Evolutionary conservation across 2,797 vertebrate species (phyloP).

Genomic region (Poeciliopsis infans): DNA sequence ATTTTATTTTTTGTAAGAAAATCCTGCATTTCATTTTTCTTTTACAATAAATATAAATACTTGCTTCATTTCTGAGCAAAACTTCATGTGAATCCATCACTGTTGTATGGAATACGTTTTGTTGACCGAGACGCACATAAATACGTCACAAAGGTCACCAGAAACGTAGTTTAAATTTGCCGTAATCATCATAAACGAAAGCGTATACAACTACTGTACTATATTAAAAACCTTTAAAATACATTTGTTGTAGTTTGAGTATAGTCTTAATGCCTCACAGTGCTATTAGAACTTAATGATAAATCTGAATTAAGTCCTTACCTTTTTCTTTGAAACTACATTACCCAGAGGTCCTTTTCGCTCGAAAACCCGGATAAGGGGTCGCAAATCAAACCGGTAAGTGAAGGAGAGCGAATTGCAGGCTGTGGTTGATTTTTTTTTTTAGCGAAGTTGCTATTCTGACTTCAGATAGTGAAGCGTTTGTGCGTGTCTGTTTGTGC

Average conservation of each 20-base stretch:
- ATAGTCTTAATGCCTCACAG: not conserved
- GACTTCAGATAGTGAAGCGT: not conserved
- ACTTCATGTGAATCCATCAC: not conserved
- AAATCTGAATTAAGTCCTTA: not conserved
- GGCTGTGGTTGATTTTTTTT: not conserved
- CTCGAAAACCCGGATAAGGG: slow-evolving; percentile 32
- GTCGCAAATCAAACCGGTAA: slow-evolving; percentile 62
- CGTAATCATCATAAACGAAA: not conserved
- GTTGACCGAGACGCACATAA: not conserved
- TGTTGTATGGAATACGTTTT: not conserved
- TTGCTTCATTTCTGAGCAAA: not conserved
- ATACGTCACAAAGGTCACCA: not conserved
- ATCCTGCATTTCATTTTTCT: not conserved
- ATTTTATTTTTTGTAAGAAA: not conserved
- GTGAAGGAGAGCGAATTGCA: slow-evolving; percentile 25
- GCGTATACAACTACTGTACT: not conserved
- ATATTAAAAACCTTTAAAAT: not conserved
- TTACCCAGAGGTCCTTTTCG: slow-evolving; percentile 54
- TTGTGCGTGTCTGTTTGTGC: not conserved
- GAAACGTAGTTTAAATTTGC: slow-evolving; percentile 4
- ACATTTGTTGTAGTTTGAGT: not conserved
- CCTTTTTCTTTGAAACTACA: slow-evolving; percentile 39
- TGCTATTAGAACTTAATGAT: not conserved
- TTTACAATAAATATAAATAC: not conserved
- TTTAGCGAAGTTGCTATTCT: not conserved